phyloP scores from a whole-genome alignment of 2,888 invertebrate genomes.

The Volucella bombylans region DNA sequence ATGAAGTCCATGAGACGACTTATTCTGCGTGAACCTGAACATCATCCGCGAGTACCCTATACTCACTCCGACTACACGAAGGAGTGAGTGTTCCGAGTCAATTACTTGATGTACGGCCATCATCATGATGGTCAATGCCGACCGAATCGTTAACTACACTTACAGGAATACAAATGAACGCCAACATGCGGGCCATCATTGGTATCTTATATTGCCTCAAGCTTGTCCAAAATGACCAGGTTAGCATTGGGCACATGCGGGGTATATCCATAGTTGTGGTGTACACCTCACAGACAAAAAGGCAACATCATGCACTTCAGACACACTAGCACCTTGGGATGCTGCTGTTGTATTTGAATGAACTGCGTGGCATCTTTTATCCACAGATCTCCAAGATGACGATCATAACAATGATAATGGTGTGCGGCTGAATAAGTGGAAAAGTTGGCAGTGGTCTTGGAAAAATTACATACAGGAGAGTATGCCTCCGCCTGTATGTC shows the following conservation, averaged over 20 bases:
- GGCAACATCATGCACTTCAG: constrained; percentile 39
- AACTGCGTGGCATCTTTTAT: constrained; percentile 42
- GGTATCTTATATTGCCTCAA: constrained; percentile 29
- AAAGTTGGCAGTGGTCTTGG: constrained; percentile 30
- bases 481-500: constrained; percentile 13
- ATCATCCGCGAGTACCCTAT: constrained; percentile 33
- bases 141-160: constrained; percentile 48
- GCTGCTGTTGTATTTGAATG: constrained; percentile 36
- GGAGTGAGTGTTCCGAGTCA: constrained; percentile 50
- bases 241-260: constrained; percentile 11
- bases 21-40: constrained; percentile 33
- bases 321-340: background rate
- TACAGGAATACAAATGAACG: no score
- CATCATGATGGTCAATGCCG: constrained; percentile 64
- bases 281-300: constrained; percentile 58
- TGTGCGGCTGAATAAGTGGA: constrained; percentile 18
- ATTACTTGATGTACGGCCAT: constrained; percentile 63
- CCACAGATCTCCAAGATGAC: constrained; percentile 38
- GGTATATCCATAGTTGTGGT: background rate
- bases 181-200: background rate
- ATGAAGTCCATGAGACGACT: background rate
- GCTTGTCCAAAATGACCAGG: constrained; percentile 29
- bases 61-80: constrained; percentile 26
- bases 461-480: constrained; percentile 30
- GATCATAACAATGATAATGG: constrained; percentile 8